Evolutionary conservation across 2,113 vertebrate species (phyloP).

Genomic region (Salvelinus alpinus): DNA sequence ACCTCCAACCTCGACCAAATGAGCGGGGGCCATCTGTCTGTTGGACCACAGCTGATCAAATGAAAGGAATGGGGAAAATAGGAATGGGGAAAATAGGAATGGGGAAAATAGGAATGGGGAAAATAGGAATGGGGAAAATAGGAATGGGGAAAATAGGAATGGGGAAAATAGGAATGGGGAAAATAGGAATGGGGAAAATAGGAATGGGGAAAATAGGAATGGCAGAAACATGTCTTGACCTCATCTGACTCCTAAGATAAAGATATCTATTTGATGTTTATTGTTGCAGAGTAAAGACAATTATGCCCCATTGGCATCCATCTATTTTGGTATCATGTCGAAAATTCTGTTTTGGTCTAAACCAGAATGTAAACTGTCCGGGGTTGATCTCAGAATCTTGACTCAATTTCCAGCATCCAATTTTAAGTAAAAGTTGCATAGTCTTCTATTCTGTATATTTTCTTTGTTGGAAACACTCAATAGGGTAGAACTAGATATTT

Average conservation of each 20-base stretch:
- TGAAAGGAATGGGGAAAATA: slow-evolving; percentile 4
- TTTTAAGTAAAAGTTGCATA: too few species aligned
- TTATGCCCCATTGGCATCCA: too few species aligned
- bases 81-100: not conserved
- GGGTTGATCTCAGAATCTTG: too few species aligned
- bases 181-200: not conserved
- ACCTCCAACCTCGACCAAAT: not conserved
- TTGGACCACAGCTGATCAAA: slow-evolving; percentile 2
- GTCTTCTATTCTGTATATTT: too few species aligned
- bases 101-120: not conserved
- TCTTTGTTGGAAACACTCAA: too few species aligned
- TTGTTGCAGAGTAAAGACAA: too few species aligned
- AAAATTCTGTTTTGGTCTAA: too few species aligned
- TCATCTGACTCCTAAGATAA: not conserved
- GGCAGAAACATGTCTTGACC: not conserved
- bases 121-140: not conserved
- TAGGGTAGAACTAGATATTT: too few species aligned
- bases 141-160: not conserved
- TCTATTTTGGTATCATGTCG: too few species aligned
- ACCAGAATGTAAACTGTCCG: too few species aligned
- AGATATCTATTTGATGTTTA: not conserved
- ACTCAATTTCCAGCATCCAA: too few species aligned
- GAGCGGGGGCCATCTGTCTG: not conserved
- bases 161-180: not conserved
- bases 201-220: not conserved